Percentiles rank a stretch among this genome's conserved stretches.
These are phyloP conservation scores for Gerris lacustris DNA, from an alignment of 2,888 invertebrate genomes.

Conservation along the genomic window DNA sequence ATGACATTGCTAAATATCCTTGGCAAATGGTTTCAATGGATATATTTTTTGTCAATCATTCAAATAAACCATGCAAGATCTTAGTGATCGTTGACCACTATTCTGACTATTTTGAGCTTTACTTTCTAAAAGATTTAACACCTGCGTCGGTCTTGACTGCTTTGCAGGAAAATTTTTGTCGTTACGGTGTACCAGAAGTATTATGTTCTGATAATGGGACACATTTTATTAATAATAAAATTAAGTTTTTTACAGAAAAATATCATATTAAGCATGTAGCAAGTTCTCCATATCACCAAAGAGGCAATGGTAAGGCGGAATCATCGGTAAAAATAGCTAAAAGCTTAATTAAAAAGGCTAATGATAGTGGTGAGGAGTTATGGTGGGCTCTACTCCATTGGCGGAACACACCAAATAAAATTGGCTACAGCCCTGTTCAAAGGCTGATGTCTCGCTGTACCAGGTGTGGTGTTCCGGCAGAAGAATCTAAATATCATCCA, in stretches of 20 bases:
- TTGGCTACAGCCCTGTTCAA: slow-evolving; percentile 25
- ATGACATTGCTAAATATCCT: neutral
- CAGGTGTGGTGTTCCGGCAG: slow-evolving; percentile 17
- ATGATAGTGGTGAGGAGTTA: slow-evolving; percentile 23
- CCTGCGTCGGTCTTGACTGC: slow-evolving; percentile 6
- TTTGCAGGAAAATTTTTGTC: slow-evolving; percentile 13
- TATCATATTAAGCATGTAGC: slow-evolving; percentile 18
- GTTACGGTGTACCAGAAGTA: slow-evolving; percentile 15
- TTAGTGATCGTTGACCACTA: slow-evolving; percentile 15
- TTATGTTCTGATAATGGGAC: slow-evolving; percentile 14
- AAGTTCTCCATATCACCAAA: slow-evolving; percentile 27
- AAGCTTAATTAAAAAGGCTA: slow-evolving; percentile 25
- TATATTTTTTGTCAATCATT: no score
- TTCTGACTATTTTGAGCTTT: slow-evolving; percentile 19
- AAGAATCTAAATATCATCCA: neutral
- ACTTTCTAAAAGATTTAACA: neutral
- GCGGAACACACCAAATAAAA: slow-evolving; percentile 29
- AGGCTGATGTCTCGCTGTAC: slow-evolving; percentile 24
- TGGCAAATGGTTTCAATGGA: slow-evolving; percentile 13
- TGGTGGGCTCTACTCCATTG: slow-evolving; percentile 25
- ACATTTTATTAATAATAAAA: neutral
- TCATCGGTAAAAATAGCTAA: slow-evolving; percentile 29
- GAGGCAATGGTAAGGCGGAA: slow-evolving; percentile 30
- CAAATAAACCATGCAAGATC: neutral
- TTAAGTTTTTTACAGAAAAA: neutral